Percentiles rank a stretch among this genome's conserved stretches.
Evolutionary conservation across 2,797 vertebrate genomes (phyloP).

Genomic region (Phrynocephalus vlangalii): DNA sequence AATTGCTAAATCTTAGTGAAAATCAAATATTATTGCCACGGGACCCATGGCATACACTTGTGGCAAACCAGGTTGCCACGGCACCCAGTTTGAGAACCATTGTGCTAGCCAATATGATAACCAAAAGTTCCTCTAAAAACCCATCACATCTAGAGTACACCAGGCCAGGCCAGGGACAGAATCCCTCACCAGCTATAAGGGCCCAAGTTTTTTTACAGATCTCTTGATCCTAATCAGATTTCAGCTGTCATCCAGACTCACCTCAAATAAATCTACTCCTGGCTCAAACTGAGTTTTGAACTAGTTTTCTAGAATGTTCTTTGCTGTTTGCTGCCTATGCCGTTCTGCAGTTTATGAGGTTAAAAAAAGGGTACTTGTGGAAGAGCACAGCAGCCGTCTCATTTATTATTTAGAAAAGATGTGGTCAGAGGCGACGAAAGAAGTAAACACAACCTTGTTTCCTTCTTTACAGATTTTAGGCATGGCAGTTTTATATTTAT

Average conservation of each 20-base stretch:
- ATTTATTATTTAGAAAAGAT: constrained; percentile 35
- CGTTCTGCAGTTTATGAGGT: constrained; percentile 9
- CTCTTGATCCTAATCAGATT: too few species aligned
- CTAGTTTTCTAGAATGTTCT: constrained; percentile 12
- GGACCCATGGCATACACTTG: too few species aligned
- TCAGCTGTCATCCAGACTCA: background rate
- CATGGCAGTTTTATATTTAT: constrained; percentile 43
- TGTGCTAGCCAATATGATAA: too few species aligned
- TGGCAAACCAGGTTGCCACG: too few species aligned
- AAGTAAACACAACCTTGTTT: constrained; percentile 45
- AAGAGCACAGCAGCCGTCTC: constrained; percentile 13
- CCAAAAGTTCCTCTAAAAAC: too few species aligned
- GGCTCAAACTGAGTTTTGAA: background rate
- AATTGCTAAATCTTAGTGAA: too few species aligned
- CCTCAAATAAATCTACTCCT: background rate
- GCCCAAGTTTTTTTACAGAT: background rate
- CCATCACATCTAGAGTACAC: background rate
- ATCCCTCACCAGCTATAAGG: background rate
- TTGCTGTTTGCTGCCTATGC: background rate
- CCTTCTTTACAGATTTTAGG: constrained; percentile 55
- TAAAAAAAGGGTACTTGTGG: background rate
- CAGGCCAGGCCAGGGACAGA: background rate
- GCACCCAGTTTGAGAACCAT: too few species aligned
- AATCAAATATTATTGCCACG: too few species aligned
- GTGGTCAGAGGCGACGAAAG: background rate